Percentiles rank a stretch among this genome's conserved stretches.
Evolutionary conservation across 2,113 vertebrate genomes (phyloP).

Genomic region (Cariama cristata): DNA sequence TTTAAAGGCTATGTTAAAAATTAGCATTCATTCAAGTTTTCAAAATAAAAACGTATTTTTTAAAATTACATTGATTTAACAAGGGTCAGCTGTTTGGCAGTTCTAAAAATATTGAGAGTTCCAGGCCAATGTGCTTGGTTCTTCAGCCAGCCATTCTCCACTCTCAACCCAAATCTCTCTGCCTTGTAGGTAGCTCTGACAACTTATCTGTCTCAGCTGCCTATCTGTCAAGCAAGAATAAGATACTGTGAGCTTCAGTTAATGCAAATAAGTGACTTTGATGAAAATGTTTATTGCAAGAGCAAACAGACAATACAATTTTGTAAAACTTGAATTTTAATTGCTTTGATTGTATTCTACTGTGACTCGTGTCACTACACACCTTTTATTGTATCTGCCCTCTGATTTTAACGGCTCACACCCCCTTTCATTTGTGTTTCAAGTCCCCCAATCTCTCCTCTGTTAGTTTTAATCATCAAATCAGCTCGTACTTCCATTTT

Average conservation of each 20-base stretch:
- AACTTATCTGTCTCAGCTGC: neutral
- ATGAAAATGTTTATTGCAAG: neutral
- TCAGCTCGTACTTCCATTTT: neutral
- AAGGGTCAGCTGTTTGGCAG: neutral
- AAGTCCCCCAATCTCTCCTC: neutral
- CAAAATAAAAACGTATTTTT: neutral
- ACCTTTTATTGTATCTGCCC: neutral
- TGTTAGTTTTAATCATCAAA: neutral
- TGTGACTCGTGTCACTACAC: neutral
- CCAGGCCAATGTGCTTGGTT: neutral
- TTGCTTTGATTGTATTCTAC: neutral
- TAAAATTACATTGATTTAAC: neutral
- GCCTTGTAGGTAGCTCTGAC: neutral
- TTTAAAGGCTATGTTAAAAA: neutral
- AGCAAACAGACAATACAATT: neutral
- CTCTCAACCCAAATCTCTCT: neutral
- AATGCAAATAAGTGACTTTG: neutral
- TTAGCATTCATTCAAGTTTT: neutral
- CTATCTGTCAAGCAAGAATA: neutral
- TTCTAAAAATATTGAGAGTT: neutral
- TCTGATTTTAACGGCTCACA: neutral
- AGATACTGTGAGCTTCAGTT: neutral
- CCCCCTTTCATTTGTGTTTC: neutral
- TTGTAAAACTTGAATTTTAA: neutral
- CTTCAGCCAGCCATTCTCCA: neutral